A percentile compares a stretch with the other conserved stretches of the same genome.
These are phyloP conservation scores for Triplophysa yarkandensis DNA, from an alignment of 2,797 vertebrate genomes.

Conservation along the genomic window DNA sequence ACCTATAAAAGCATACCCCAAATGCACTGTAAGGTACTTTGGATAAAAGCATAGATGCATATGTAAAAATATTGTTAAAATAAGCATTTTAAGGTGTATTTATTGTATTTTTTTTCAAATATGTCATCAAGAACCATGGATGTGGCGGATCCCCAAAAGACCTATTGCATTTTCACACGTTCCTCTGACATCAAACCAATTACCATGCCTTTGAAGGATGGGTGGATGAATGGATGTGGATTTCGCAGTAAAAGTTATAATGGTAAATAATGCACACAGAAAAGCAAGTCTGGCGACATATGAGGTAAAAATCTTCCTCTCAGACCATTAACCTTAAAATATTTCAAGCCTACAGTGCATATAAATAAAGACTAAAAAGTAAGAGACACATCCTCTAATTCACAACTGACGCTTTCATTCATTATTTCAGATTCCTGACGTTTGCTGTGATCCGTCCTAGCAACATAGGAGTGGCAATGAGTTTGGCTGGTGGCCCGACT, in stretches of 20 bases:
- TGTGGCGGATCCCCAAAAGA: not conserved
- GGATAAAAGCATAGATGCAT: not conserved
- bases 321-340: not conserved
- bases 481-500: slow-evolving; percentile 72
- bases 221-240: no score
- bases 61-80: no score
- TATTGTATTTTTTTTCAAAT: not conserved
- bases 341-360: slow-evolving; percentile 52
- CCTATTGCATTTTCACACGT: no score
- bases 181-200: no score
- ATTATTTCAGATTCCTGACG: slow-evolving; percentile 76
- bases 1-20: not conserved
- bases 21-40: not conserved
- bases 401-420: slow-evolving; percentile 76
- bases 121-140: not conserved
- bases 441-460: slow-evolving; percentile 75
- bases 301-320: not conserved
- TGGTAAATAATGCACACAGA: not conserved
- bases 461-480: slow-evolving; percentile 76
- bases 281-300: not conserved
- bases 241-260: not conserved
- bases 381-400: slow-evolving; percentile 73
- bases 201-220: no score
- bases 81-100: no score
- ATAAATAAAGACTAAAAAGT: slow-evolving; percentile 59